Percentiles rank a stretch among this genome's conserved stretches.
Conservation (phyloP, 2,113 vertebrate species). For the Centropus unirufus region DNA sequence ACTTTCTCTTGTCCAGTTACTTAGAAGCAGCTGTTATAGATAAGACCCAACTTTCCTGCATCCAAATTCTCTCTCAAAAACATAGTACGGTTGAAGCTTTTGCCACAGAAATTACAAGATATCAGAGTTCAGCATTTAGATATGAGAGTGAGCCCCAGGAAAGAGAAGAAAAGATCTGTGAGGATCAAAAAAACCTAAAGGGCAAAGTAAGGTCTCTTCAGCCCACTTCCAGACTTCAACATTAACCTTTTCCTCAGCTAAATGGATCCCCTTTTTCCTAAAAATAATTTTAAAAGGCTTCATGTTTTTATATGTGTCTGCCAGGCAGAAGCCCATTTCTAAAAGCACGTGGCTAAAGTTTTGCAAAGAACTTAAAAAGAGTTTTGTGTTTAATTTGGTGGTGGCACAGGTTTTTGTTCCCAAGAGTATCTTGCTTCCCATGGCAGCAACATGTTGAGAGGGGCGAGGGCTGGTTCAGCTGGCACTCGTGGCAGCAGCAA, state of each 20-base stretch:
- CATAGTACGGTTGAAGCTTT: not conserved
- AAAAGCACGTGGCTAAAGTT: not conserved
- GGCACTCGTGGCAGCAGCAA: not conserved
- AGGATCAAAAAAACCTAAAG: not conserved
- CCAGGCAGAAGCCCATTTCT: not conserved
- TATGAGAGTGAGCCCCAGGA: not conserved
- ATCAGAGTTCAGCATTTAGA: not conserved
- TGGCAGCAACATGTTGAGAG: not conserved
- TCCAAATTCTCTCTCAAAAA: not conserved
- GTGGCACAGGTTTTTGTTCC: not conserved
- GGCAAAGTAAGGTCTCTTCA: not conserved
- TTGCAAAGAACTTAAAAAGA: not conserved
- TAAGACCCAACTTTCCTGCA: not conserved
- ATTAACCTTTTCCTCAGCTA: not conserved
- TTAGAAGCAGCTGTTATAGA: not conserved
- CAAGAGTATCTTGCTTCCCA: not conserved
- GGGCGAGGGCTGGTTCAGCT: not conserved
- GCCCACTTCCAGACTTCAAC: not conserved
- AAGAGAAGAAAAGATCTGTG: not conserved
- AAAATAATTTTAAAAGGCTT: not conserved
- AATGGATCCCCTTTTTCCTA: not conserved
- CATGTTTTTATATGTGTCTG: not conserved
- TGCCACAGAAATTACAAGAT: not conserved
- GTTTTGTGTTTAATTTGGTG: not conserved
- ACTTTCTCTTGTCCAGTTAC: not conserved